A percentile compares a stretch with the other conserved stretches of the same genome.
Conservation (phyloP, 2,113 vertebrate genomes). For the crab-eating macaque (Macaca fascicularis) region T2T-MFA8v1.1 NC_088378.1:18999001-18999500, state of each 20-base stretch:
- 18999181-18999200: neutral
- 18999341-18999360: neutral
- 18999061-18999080: neutral
- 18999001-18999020: neutral
- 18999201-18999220: neutral
- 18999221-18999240: neutral
- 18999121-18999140: neutral
- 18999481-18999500: neutral
- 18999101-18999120: neutral
- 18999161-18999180: conserved; percentile 6
- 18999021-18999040: neutral
- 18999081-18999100: neutral
- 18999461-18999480: conserved; percentile 19
- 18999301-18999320: conserved; percentile 2
- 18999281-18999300: neutral
- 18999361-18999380: neutral
- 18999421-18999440: neutral
- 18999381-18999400: neutral
- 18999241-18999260: neutral
- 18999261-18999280: neutral
- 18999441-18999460: neutral
- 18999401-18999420: conserved; percentile 38
- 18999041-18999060: neutral
- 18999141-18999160: neutral
- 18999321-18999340: neutral